Conservation (phyloP, 2,888 invertebrate genomes). For the Nomada ferruginata region DNA sequence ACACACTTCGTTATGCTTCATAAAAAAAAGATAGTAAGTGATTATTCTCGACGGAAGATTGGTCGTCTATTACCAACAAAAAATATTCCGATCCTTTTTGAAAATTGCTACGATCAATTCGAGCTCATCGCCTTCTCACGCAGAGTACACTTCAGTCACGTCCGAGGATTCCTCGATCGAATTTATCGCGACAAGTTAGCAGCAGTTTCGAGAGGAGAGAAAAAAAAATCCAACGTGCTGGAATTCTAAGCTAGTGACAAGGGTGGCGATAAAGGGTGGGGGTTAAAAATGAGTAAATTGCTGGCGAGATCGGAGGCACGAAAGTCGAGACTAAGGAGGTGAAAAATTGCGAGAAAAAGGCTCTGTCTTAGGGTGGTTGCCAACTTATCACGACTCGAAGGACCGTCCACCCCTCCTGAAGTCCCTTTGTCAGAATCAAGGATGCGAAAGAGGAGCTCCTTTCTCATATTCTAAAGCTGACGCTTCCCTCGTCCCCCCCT, state of each 20-base stretch:
- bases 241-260: background rate
- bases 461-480: constrained; percentile 76
- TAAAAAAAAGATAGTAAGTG: too few relatives aligned
- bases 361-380: constrained; percentile 64
- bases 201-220: background rate
- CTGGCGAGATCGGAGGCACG: constrained; percentile 56
- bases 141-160: background rate
- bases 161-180: background rate
- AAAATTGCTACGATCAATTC: background rate
- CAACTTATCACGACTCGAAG: constrained; percentile 73
- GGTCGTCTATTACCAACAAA: too few relatives aligned
- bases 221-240: background rate
- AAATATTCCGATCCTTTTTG: background rate
- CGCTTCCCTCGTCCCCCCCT: constrained; percentile 62
- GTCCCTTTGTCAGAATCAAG: constrained; percentile 75
- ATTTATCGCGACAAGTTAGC: constrained; percentile 25
- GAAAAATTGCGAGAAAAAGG: constrained; percentile 73
- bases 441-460: constrained; percentile 72
- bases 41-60: too few relatives aligned
- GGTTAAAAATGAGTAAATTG: constrained; percentile 71
- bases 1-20: too few relatives aligned
- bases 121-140: background rate
- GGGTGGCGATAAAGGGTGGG: constrained; percentile 28
- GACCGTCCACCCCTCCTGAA: constrained; percentile 66
- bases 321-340: constrained; percentile 71